A percentile compares a stretch with the other conserved stretches of the same genome.
Evolutionary conservation across 2,113 vertebrate genomes (phyloP).

Genomic region (Cochlearius cochlearius): DNA sequence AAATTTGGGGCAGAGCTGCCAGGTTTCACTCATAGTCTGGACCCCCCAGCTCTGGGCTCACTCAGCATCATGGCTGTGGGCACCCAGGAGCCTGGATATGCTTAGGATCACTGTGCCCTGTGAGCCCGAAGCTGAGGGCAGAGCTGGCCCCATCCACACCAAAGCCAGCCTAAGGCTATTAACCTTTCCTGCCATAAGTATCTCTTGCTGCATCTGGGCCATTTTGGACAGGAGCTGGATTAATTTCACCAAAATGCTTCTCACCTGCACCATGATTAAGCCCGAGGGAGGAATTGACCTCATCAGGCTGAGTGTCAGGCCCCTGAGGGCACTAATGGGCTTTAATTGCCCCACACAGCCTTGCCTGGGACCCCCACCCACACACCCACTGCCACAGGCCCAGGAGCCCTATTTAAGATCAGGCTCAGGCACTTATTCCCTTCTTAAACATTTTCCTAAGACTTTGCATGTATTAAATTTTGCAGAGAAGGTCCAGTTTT

Average conservation of each 20-base stretch:
- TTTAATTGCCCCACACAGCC: not conserved
- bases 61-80: not conserved
- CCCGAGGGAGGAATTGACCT: not conserved
- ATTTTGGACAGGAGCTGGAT: not conserved
- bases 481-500: not conserved
- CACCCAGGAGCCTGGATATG: accelerated
- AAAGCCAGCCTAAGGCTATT: not conserved
- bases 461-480: not conserved
- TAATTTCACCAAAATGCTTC: not conserved
- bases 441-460: accelerated
- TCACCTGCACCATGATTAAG: not conserved
- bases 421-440: accelerated
- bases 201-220: not conserved
- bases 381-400: not conserved
- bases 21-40: not conserved
- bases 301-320: accelerated
- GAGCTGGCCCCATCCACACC: accelerated
- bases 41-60: not conserved
- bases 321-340: not conserved
- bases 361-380: not conserved
- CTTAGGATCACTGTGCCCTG: not conserved
- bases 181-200: not conserved
- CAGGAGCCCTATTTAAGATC: not conserved
- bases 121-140: not conserved
- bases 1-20: not conserved